Base-by-base conservation (phyloP, 2,888 invertebrate genomes). In the Harmothoe impar region DNA sequence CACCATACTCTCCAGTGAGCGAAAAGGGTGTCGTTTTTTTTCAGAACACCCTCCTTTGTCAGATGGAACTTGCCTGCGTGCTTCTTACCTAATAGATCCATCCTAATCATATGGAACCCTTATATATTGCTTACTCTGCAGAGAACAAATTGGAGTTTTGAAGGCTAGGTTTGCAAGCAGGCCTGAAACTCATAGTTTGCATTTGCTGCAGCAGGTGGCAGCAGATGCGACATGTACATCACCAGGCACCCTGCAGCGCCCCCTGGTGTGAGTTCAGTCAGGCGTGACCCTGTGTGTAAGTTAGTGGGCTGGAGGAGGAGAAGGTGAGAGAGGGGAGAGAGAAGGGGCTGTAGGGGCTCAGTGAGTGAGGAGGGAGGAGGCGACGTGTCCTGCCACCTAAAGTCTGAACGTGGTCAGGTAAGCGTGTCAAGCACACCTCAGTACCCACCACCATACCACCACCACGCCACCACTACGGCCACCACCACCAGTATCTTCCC, bases 181-280 rank as follows among this genome's bases (percentile, higher is more conserved):
- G 3, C 43, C 43, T n/a, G 10, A 43, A 7, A 43, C 43, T 43
- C 43, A 43, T 43, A 43, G 43, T 43, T 43, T 43, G 10, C 5
- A 10, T 43, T 43, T 7, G 43, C 43, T 7, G 10, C 5, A 62
- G 62, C 62, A 62, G 62, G 62, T 20, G 62, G 23, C 62, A 62
- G 43, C 43, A 43, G 5, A 43, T 43, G 43, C 62, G 62, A n/a
- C 62, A n/a, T n/a, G 62, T 62, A n/a, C n/a, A n/a, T 62, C n/a
- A 15, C 62, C 3, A 15, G 5, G 20, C 23, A 3, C 62, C 62
- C 62, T 62, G 62, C 62, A 62, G 62, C 62, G 20, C 23, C 62
- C 62, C 62, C 62, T 62, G 62, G 62, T 20, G 62, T 62, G 62
- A 62, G 62, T 62, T 62, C 62, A 62, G 62, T 15, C 5, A 62